Evolutionary conservation across 2,888 invertebrate genomes (phyloP), one percentile per base, ranked within the genome.

Genomic region (Pyrocoelia pectoralis): DNA sequence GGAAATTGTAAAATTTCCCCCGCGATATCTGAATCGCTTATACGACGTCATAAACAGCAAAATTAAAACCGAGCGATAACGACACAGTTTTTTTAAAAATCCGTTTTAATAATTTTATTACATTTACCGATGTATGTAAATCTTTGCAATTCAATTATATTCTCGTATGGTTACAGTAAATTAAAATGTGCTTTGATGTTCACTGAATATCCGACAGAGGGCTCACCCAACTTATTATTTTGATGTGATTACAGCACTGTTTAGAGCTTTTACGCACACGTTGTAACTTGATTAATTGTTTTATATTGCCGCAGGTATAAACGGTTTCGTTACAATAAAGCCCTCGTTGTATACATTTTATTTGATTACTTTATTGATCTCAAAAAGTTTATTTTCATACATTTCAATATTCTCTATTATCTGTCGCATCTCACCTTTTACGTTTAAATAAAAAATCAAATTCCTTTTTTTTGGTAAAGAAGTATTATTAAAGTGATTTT

Each of bases 161-260:
- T 46, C 61, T 56, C 61, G 38, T 46, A 62, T 62, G 56, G 61
- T 24, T 56, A 51, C 52, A 48, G 56, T 53, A 57, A 62, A 62
- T 62, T 56, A 62, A 62, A 56, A 56, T 56, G 40, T 51, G 18
- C 61, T 62, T 62, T 62, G 61, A 62, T 62, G 61, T 62, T 62
- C 61, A 62, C 8, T 62, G 61, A 62, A 49, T 38, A 62, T 46
- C 56, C 56, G 56, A 48, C 24, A 50, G 55, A 56, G 43, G 54
- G 18, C 46, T 43, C 53, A 29, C 43, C 18, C 48, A 41, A 62
- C 56, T 62, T 62, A 62, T 56, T 61, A 61, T 62, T 56, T 62
- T 56, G 56, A 55, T 50, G 53, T 62, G 61, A 62, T 57, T 52
- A 62, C 56, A 56, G 56, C 61, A 24, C 55, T 40, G 52, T 50